Evolutionary conservation across 2,888 invertebrate genomes (phyloP).

Genomic region (Pseudococcus viburni): DNA sequence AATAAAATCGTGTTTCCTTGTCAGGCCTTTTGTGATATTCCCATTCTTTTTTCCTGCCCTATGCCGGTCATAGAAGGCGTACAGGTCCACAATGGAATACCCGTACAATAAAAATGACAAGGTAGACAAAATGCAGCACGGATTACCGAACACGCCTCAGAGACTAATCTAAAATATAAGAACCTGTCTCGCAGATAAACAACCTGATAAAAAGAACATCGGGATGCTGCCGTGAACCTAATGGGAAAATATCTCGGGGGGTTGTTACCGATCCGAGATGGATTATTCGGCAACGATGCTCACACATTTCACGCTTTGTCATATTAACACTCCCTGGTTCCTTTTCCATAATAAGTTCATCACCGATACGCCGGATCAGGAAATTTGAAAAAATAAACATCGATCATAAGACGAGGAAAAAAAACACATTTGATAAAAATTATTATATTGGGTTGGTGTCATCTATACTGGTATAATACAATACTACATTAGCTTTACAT

Average conservation of each 20-base stretch:
- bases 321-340: background rate
- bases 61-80: constrained; percentile 28
- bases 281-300: constrained; percentile 47
- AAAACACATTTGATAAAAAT: background rate
- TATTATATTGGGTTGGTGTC: background rate
- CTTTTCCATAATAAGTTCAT: too few species aligned
- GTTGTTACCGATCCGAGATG: constrained; percentile 5
- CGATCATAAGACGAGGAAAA: background rate
- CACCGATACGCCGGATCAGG: background rate
- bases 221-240: background rate
- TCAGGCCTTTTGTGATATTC: constrained; percentile 20
- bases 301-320: constrained; percentile 36
- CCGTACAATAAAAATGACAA: constrained; percentile 45
- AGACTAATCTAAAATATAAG: constrained; percentile 44
- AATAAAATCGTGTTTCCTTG: constrained; percentile 44
- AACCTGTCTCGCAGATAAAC: constrained; percentile 46
- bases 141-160: constrained; percentile 39
- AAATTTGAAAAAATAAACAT: constrained; percentile 20
- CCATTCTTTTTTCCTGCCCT: constrained; percentile 5
- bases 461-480: background rate
- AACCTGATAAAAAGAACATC: constrained; percentile 32
- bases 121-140: constrained; percentile 35
- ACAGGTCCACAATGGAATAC: background rate
- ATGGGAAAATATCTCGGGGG: constrained; percentile 34
- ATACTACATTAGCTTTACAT: background rate